Conservation (phyloP, 1,140 invertebrate genomes). For the Armadillidium nasatum region DNA sequence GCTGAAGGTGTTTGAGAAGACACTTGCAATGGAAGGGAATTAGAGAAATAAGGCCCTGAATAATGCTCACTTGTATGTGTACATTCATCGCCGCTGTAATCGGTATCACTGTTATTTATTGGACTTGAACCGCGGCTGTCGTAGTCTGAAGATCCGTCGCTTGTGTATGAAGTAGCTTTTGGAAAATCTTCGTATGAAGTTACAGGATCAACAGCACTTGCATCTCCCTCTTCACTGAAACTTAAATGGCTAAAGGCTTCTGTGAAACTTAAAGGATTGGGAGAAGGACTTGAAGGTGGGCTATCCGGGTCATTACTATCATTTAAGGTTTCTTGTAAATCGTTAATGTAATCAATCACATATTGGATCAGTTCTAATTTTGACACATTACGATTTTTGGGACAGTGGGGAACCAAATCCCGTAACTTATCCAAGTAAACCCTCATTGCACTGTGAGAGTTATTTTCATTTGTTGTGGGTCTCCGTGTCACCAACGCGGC, state of each 20-base stretch:
- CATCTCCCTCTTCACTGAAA: background rate
- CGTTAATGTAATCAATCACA: slow-evolving; percentile 95
- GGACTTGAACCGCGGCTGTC: background rate
- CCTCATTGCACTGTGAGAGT: background rate
- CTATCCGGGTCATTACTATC: background rate
- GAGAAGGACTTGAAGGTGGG: background rate
- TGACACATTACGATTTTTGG: slow-evolving; percentile 57
- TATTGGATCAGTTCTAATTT: slow-evolving; percentile 92
- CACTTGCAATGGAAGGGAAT: background rate
- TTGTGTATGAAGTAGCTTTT: background rate
- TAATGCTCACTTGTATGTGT: background rate
- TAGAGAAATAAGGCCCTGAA: background rate
- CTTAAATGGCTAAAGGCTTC: slow-evolving; percentile 7
- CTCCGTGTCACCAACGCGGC: slow-evolving; percentile 1
- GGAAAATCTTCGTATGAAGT: background rate
- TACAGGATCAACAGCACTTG: background rate
- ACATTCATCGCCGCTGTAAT: background rate
- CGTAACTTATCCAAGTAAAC: slow-evolving; percentile 50
- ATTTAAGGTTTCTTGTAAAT: slow-evolving; percentile 60
- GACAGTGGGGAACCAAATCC: slow-evolving; percentile 62
- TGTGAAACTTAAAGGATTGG: background rate
- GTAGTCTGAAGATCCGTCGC: background rate
- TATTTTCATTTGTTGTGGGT: background rate
- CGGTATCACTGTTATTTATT: background rate
- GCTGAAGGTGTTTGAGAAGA: background rate